Base-by-base conservation (phyloP, 2,888 invertebrate genomes). In the Paralinhomoeus sp. region DNA sequence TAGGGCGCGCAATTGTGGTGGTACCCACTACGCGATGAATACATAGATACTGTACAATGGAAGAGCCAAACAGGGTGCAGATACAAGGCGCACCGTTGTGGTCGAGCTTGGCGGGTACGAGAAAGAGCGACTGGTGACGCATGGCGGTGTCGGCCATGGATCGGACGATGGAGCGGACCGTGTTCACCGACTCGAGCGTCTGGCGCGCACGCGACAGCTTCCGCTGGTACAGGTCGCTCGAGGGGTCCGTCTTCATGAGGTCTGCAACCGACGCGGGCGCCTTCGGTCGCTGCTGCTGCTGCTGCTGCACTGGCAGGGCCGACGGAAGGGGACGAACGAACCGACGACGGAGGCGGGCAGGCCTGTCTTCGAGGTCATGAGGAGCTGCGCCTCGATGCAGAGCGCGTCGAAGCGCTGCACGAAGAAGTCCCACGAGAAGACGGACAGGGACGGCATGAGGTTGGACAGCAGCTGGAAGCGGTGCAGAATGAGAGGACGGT, bases 381-480 rank as follows among this genome's bases (percentile, higher is more conserved):
- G 79, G 34, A 97, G 77, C 69, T 97, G 93, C 0, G 91, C 85
- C 66, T 99, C 97, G 27, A 97, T 68, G 56, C 87, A 83, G 3
- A 99, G 67, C 0, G 87, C 80, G 61, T 97, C 93, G 62, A 97
- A 93, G 44, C 85, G 74, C 62, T 84, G 83, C 23, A 91, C 72
- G 65, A 97, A 97, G 71, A 99, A 97, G 50, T 91, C 85, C 91
- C 97, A 97, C 0, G 79, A 76, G 18, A 97, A 71, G 47, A 93
- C 80, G 56, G 76, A 75, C 39, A 87, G 72, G 63, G 89, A 83
- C 53, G 80, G 80, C 27, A 93, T 72, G 24, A 40, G 17, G n/a
- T n/a, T n/a, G 12, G 20, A 3, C 7, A 99, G 72, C 62, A 91
- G 83, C 64, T 85, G 84, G 43, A 97, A 73, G 2, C 84, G 81